These are phyloP conservation scores for Sminthurinus aureus DNA, from an alignment of 2,888 invertebrate genomes.

Conservation along the genomic window DNA sequence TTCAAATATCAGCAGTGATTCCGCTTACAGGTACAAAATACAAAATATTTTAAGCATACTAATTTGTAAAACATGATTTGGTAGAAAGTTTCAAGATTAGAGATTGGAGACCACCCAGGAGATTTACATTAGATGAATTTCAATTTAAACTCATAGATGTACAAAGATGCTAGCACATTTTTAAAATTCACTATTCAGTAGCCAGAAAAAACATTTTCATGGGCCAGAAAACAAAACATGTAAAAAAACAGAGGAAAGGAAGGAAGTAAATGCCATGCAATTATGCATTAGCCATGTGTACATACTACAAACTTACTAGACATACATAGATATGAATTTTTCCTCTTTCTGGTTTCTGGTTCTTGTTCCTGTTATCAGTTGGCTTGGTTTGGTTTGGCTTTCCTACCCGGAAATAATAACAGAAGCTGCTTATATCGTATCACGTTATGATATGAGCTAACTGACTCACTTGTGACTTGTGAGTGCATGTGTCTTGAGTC, in stretches of 20 bases:
- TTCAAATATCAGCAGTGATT: slow-evolving; percentile 59
- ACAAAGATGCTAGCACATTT: neutral
- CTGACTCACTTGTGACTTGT: too few relatives aligned
- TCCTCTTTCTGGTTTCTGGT: too few relatives aligned
- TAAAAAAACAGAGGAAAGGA: neutral
- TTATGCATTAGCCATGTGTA: too few relatives aligned
- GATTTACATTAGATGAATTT: neutral
- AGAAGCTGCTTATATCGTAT: too few relatives aligned
- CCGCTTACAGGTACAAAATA: slow-evolving; percentile 50
- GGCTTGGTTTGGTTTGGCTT: neutral
- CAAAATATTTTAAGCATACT: neutral
- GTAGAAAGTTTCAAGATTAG: too few relatives aligned
- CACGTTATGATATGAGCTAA: too few relatives aligned
- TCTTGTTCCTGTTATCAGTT: neutral
- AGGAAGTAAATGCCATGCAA: too few relatives aligned
- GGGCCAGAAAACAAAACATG: neutral
- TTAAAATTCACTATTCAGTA: neutral
- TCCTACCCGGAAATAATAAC: neutral
- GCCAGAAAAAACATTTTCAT: neutral
- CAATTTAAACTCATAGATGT: neutral
- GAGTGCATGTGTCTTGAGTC: too few relatives aligned
- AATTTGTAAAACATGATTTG: too few relatives aligned
- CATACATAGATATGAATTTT: too few relatives aligned
- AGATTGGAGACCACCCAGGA: neutral
- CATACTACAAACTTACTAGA: too few relatives aligned